Percentiles rank a stretch among this genome's conserved stretches.
Conservation (phyloP, 2,113 vertebrate species). For the Formicarius rufipectus region DNA sequence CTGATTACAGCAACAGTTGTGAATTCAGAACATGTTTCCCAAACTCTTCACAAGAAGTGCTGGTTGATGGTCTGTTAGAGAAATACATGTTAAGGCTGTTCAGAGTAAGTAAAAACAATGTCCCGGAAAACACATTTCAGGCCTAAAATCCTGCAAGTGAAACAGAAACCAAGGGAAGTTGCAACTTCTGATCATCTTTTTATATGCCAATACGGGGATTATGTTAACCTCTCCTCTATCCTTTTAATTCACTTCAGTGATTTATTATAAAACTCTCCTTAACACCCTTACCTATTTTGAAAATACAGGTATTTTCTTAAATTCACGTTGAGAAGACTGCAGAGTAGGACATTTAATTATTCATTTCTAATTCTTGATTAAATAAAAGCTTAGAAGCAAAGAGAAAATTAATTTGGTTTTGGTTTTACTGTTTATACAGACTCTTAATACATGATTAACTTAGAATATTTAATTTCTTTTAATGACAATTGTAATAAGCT, state of each 20-base stretch:
- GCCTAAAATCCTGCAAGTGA: background rate
- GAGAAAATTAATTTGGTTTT: background rate
- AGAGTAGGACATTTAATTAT: background rate
- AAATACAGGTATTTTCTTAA: background rate
- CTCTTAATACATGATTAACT: background rate
- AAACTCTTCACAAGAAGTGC: background rate
- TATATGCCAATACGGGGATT: background rate
- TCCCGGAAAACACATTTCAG: too few relatives aligned
- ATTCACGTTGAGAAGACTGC: background rate
- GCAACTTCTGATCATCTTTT: background rate
- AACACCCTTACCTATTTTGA: background rate
- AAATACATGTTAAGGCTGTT: background rate
- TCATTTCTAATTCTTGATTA: background rate
- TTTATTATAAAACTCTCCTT: background rate
- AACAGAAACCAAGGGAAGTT: background rate
- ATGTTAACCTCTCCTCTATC: background rate
- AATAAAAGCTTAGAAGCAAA: background rate
- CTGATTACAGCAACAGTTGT: background rate
- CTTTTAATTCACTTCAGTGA: background rate
- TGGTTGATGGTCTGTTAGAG: background rate
- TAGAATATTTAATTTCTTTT: background rate
- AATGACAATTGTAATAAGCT: background rate
- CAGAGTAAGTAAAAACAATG: background rate
- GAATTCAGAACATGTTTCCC: background rate
- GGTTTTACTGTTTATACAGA: background rate